Conservation (phyloP, 2,888 invertebrate species). For the Eucera pruinosa region DNA sequence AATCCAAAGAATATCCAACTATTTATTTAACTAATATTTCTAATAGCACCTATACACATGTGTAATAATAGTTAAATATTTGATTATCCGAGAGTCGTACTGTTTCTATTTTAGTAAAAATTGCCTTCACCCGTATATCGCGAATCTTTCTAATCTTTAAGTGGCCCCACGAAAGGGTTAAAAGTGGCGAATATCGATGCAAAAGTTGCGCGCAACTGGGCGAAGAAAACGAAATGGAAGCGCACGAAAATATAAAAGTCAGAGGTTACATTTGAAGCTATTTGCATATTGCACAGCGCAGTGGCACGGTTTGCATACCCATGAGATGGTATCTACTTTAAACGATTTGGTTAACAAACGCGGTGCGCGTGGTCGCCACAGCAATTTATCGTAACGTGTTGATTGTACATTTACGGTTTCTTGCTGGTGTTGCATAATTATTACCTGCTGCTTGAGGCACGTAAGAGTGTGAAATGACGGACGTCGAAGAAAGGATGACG, state of each 20-base stretch:
- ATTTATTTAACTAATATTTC: too few species aligned
- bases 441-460: conserved; percentile 66
- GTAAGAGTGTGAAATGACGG: conserved; percentile 77
- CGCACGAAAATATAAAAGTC: conserved; percentile 4
- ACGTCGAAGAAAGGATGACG: conserved; percentile 74
- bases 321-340: not conserved
- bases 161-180: too few species aligned
- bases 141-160: too few species aligned
- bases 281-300: not conserved
- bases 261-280: conserved; percentile 9
- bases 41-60: too few species aligned
- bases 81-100: too few species aligned
- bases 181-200: too few species aligned
- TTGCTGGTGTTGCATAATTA: conserved; percentile 8
- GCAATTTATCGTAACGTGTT: not conserved
- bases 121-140: too few species aligned
- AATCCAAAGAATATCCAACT: too few species aligned
- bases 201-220: not conserved
- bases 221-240: not conserved
- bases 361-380: too few species aligned
- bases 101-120: too few species aligned
- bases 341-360: not conserved
- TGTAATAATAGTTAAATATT: too few species aligned
- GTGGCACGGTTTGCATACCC: not conserved
- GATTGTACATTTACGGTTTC: not conserved